Conservation (phyloP, 2,888 invertebrate species). For the Atethmia centrago region DNA sequence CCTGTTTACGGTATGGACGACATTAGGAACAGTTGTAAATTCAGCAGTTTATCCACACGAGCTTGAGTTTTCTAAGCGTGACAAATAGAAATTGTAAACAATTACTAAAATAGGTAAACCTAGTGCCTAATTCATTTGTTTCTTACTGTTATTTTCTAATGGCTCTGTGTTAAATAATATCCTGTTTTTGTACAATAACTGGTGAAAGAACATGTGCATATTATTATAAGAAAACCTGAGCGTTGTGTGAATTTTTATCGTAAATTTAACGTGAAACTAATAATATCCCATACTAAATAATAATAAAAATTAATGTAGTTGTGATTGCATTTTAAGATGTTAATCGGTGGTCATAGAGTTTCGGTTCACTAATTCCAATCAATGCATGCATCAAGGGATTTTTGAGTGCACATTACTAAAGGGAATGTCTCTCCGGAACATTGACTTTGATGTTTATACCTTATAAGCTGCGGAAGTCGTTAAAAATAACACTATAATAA, state of each 20-base stretch:
- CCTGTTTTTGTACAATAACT: slow-evolving; percentile 11
- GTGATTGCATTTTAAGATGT: slow-evolving; percentile 5
- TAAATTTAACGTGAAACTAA: background rate
- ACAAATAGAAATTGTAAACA: slow-evolving; percentile 39
- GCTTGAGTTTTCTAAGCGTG: slow-evolving; percentile 20
- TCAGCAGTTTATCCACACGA: slow-evolving; percentile 15
- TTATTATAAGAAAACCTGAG: background rate
- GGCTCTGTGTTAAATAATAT: slow-evolving; percentile 31
- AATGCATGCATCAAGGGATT: slow-evolving; percentile 14
- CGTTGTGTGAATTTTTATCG: slow-evolving; percentile 1
- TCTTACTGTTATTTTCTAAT: slow-evolving; percentile 30
- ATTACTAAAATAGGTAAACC: no score
- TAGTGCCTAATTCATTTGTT: slow-evolving; percentile 18
- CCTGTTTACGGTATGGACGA: slow-evolving; percentile 40
- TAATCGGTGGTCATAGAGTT: slow-evolving; percentile 12
- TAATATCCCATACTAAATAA: slow-evolving; percentile 10
- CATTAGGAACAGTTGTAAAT: slow-evolving; percentile 5
- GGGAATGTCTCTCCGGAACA: slow-evolving; percentile 37
- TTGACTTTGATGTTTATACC: slow-evolving; percentile 45
- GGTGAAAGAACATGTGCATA: slow-evolving; percentile 12
- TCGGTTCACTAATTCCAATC: slow-evolving; percentile 26
- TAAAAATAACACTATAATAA: slow-evolving; percentile 43
- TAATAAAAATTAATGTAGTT: background rate
- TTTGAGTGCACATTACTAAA: slow-evolving; percentile 3
- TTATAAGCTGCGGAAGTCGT: slow-evolving; percentile 50